phyloP scores from a whole-genome alignment of 37 sponge, comb jelly and placozoan species.

The Bolinopsis microptera region DNA sequence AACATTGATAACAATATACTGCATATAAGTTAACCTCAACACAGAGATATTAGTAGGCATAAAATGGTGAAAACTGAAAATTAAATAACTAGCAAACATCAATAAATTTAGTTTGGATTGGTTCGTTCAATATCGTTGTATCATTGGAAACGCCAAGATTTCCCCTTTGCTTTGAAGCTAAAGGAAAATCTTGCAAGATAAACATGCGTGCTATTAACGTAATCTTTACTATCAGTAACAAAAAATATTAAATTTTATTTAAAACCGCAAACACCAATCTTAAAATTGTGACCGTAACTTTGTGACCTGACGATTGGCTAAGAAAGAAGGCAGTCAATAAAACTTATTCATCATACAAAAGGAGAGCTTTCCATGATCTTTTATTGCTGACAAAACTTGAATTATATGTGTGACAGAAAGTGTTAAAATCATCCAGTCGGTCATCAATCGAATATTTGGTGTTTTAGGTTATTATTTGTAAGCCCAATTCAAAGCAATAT shows the following conservation, averaged over 20 bases:
- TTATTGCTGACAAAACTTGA: no score
- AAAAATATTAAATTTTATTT: not conserved
- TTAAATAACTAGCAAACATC: not conserved
- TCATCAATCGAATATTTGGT: not conserved
- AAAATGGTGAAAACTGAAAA: not conserved
- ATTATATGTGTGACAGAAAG: no score
- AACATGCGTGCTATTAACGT: not conserved
- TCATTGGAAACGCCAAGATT: not conserved
- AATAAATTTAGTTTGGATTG: not conserved
- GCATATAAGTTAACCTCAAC: not conserved
- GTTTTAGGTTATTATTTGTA: not conserved
- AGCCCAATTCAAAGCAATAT: not conserved
- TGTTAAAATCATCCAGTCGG: no score
- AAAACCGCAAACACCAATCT: not conserved
- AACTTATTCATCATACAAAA: no score
- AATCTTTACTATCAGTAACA: not conserved
- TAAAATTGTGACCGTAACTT: no score
- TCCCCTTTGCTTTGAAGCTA: not conserved
- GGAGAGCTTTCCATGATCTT: no score
- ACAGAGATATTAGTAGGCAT: not conserved
- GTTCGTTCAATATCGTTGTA: not conserved
- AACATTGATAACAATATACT: not conserved
- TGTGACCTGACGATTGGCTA: no score
- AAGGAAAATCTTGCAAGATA: not conserved
- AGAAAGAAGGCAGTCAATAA: no score